Conservation (phyloP, 2,113 vertebrate species). For the Lates calcarifer region DNA sequence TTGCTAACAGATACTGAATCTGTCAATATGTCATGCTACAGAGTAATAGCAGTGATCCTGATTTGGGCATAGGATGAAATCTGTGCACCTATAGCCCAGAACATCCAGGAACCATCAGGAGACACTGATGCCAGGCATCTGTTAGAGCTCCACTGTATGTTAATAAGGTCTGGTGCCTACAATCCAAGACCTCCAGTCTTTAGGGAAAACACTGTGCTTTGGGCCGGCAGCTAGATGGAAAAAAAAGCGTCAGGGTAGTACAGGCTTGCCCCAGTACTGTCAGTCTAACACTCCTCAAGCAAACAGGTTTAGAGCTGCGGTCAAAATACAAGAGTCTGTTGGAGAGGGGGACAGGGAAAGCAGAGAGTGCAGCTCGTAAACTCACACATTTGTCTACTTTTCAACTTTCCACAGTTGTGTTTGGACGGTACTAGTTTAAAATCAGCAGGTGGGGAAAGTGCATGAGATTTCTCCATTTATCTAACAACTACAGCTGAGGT, state of each 20-base stretch:
- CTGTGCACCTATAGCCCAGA: not conserved
- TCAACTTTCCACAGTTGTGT: not conserved
- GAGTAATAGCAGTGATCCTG: not conserved
- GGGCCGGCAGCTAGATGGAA: conserved; percentile 6
- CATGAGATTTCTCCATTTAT: not conserved
- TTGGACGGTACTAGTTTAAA: not conserved
- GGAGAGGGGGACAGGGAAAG: not conserved
- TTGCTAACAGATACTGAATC: not conserved
- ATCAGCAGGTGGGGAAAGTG: not conserved
- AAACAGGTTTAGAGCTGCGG: conserved; percentile 43
- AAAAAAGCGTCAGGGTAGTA: conserved; percentile 3
- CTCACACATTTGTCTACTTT: not conserved
- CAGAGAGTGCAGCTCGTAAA: not conserved
- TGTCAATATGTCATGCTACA: not conserved
- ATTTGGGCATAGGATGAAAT: not conserved
- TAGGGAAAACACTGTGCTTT: conserved; percentile 35
- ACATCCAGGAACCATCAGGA: not conserved
- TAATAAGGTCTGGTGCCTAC: conserved; percentile 13
- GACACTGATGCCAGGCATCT: not conserved
- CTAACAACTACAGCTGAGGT: not conserved
- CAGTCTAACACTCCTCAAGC: conserved; percentile 54
- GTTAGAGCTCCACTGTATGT: conserved; percentile 9
- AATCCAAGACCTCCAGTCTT: conserved; percentile 21
- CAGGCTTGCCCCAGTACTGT: conserved; percentile 55
- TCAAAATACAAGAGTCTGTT: conserved; percentile 14